Percentiles rank a stretch among this genome's conserved stretches.
These are phyloP conservation scores for Drosophila prosaltans DNA, from an alignment of 1,140 invertebrate species.

Conservation along the genomic window DNA sequence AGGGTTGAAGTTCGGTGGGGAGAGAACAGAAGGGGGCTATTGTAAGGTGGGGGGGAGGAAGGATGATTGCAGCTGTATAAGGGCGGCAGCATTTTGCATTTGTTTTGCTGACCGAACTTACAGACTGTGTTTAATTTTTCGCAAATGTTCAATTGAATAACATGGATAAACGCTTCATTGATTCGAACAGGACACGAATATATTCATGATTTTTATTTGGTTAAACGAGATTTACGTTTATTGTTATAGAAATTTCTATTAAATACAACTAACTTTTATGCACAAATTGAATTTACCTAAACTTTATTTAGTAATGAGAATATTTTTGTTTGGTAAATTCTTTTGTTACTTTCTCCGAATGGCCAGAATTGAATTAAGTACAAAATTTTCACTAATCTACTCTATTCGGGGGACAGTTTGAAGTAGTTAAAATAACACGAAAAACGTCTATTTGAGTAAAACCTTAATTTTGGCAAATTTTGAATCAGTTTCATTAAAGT, in stretches of 20 bases:
- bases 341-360: too few relatives aligned
- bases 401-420: too few relatives aligned
- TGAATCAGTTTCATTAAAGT: too few relatives aligned
- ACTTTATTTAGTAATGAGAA: not conserved
- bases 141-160: slow-evolving; percentile 76
- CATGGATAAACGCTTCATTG: slow-evolving; percentile 63
- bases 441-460: too few relatives aligned
- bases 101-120: slow-evolving; percentile 40
- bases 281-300: slow-evolving; percentile 39
- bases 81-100: slow-evolving; percentile 50
- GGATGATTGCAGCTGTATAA: slow-evolving; percentile 10
- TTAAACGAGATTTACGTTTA: slow-evolving; percentile 30
- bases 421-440: too few relatives aligned
- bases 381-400: too few relatives aligned
- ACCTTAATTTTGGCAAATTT: too few relatives aligned
- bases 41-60: not conserved
- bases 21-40: too few relatives aligned
- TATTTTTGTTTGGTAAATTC: not conserved
- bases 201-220: slow-evolving; percentile 47
- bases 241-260: slow-evolving; percentile 28
- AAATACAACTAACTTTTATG: slow-evolving; percentile 18
- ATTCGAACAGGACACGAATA: slow-evolving; percentile 17
- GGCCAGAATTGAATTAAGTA: too few relatives aligned
- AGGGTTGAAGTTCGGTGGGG: not conserved
- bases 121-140: slow-evolving; percentile 70